Evolutionary conservation across 2,797 vertebrate species (phyloP), one percentile per base, ranked within the genome.

Genomic region (Potorous gilbertii): DNA sequence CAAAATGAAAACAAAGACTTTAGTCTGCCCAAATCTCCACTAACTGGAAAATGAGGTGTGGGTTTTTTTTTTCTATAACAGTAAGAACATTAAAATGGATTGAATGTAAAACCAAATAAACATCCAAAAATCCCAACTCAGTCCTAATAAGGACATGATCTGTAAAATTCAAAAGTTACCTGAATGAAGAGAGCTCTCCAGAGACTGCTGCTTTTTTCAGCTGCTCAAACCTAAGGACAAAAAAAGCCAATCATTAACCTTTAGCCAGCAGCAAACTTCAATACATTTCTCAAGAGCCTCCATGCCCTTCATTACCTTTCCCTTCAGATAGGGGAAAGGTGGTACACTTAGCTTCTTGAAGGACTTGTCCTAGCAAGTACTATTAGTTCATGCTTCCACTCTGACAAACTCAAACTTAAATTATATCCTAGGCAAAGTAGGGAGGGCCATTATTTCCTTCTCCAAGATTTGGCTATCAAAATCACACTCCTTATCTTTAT

Each of bases 151-250:
- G 12, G 29, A 24, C 81, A 81, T 6, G 90, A 90, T 92, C 57
- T 93, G n/a, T 93, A 96, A 92, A 89, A 92, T 94, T 94, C 94
- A 92, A 94, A 97, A 96, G 57, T 97, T 98, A 97, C 96, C 97
- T 97, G 94, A 94, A 96, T 29, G 93, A 52, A 94, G 11, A 95
- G 90, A 96, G 94, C 28, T 31, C 90, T 31, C 90, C 54, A 3
- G 3, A 89, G 11, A 94, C 81, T 95, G 93, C 62, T 28, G 57
- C 95, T 96, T 93, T 96, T 96, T 94, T 56, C 62, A 55, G 46
- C 34, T 74, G 92, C 89, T 96, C 91, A 74, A 93, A 66, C 57
- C 94, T 92, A 81, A 96, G 93, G 95, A 97, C n/a, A 94, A 55
- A 96, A 87, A 54, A 81, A 94, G 92, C 55, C 93, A 92, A 97